Evolutionary conservation across 64 coral and sea anemone genomes (phyloP), one percentile per base, ranked within the genome.

Genomic region (Platygyra sinensis): DNA sequence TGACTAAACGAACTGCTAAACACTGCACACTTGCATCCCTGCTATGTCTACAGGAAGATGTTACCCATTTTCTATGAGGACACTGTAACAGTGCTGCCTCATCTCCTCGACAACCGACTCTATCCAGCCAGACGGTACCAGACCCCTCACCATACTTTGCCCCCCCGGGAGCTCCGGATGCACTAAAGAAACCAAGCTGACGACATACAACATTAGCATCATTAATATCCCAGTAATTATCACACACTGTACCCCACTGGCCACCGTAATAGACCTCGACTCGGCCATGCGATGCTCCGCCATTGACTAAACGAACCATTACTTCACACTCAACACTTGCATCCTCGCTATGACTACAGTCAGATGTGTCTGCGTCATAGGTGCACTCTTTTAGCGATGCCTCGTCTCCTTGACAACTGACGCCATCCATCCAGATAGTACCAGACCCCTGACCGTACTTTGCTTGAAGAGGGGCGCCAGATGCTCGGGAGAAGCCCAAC

Each of bases 151-250:
- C 62, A 54, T 69, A 89, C 10, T 10, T 31, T 52, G 88, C 60
- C 0, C 24, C 49, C 10, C 3, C 4, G 1, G 24, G 62, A 33
- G 76, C 76, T 6, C 24, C 25, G 7, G 78, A 42, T 67, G 88
- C 88, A 16, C 76, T 10, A 0, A 42, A 80, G 76, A 80, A 89
- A 10, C 87, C 87, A 0, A 89, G 29, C 61, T 71, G 38, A 52
- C 87, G 76, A 72, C 87, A 79, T 8, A 89, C 87, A 31, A 89
- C 87, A 9, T 89, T 75, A 2, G 87, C 87, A 46, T 89, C 74
- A 0, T 25, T 30, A 30, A 89, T 64, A 27, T 50, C 74, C 87
- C 87, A 79, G 27, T 13, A 10, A 67, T 55, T n/a, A 55, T 72
- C 87, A 25, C 73, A 88, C 0, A 88, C 46, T 36, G 22, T 75